Evolutionary conservation across 2,797 vertebrate species (phyloP).

Genomic region (Onychomys arenicola): DNA sequence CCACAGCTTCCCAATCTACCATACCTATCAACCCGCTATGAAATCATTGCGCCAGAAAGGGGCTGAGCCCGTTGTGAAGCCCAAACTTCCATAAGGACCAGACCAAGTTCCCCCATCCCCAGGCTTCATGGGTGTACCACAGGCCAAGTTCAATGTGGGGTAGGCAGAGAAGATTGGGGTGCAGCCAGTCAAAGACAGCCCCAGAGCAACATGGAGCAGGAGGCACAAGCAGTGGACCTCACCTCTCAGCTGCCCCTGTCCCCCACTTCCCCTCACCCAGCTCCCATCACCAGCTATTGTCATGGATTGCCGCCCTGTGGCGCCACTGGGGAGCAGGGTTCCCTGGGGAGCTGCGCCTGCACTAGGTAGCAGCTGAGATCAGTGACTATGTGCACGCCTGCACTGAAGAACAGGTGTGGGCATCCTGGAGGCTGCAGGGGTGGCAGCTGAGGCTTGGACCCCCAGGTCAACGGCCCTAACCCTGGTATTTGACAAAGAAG

Average conservation of each 20-base stretch:
- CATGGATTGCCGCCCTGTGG: neutral
- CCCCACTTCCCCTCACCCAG: too few relatives aligned
- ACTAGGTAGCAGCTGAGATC: neutral
- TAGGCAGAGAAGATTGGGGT: neutral
- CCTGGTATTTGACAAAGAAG: neutral
- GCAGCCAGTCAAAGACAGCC: neutral
- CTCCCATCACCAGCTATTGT: neutral
- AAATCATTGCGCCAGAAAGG: neutral
- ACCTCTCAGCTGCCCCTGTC: neutral
- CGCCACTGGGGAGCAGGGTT: neutral
- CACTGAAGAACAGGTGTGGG: neutral
- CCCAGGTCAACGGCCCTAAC: neutral
- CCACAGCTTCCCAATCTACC: neutral
- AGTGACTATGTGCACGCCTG: neutral
- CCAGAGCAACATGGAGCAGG: neutral
- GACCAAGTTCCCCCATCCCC: neutral
- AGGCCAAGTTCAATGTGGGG: neutral
- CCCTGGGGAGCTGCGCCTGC: neutral
- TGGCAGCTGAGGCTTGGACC: neutral
- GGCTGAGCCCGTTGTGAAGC: neutral
- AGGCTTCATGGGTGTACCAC: neutral
- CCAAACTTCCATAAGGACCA: neutral
- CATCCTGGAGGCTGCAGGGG: neutral
- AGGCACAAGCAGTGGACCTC: neutral
- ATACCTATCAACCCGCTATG: neutral